These are phyloP conservation scores for Trialeurodes vaporariorum DNA, from an alignment of 1,140 invertebrate species.

Conservation along the genomic window DNA sequence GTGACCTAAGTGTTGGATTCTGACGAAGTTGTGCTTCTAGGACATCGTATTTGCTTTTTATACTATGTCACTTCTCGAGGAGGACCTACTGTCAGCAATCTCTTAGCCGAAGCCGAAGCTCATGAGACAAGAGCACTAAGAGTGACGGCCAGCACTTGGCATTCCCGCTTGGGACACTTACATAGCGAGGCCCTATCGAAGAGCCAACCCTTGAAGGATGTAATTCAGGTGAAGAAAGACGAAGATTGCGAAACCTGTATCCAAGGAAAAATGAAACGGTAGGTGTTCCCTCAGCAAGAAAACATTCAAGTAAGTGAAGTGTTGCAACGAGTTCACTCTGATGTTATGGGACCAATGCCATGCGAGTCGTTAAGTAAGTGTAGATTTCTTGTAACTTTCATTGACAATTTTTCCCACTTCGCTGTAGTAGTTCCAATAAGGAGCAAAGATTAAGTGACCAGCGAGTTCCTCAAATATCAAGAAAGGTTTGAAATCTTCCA, in stretches of 20 bases:
- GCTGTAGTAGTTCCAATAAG: constrained; percentile 3
- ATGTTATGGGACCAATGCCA: constrained; percentile 13
- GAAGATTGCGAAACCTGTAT: neutral
- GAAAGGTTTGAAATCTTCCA: constrained; percentile 8
- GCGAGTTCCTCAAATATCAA: constrained; percentile 9
- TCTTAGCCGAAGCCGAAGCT: too few species aligned
- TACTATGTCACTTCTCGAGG: too few species aligned
- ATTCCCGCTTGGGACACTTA: neutral
- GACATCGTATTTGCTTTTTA: too few species aligned
- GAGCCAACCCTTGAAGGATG: neutral
- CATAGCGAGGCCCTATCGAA: neutral
- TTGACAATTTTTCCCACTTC: constrained; percentile 14
- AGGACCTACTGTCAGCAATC: too few species aligned
- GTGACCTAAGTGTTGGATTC: neutral
- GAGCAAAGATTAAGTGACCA: constrained; percentile 11
- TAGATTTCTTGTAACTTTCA: constrained; percentile 12
- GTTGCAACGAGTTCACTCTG: constrained; percentile 9
- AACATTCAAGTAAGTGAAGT: neutral
- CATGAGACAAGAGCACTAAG: too few species aligned
- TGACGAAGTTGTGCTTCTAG: too few species aligned
- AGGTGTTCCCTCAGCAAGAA: neutral
- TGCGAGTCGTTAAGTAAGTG: neutral
- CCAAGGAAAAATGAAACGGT: neutral
- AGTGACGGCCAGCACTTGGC: neutral
- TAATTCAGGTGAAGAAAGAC: neutral